Base-by-base conservation (phyloP, 1,140 invertebrate species). In the Cephus cinctus region DNA sequence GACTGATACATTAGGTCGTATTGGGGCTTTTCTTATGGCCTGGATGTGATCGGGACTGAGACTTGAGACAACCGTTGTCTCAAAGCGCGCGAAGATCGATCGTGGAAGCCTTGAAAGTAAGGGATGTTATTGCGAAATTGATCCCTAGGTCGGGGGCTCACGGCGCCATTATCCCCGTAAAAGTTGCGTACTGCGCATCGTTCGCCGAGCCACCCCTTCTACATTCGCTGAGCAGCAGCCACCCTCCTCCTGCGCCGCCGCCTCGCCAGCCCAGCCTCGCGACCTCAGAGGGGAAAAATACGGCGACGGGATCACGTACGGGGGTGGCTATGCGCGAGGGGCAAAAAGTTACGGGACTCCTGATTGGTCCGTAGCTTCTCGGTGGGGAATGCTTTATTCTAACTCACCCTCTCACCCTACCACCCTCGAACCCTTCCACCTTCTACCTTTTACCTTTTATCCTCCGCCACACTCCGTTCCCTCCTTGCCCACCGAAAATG, bases 281-380 rank as follows among this genome's bases (percentile, higher is more conserved):
- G 61, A 71, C 72, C 71, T 74, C 69, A 73, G 72, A 74, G 71
- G 73, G 73, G 73, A 76, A 75, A 76, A 75, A 71, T 69, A 67
- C 52, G 66, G 63, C 63, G 63, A 64, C 59, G 60, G 63, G 57
- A 53, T 57, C 57, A 56, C 61, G 58, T 63, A 53, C 54, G 57
- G 59, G 60, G 61, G 60, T 61, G 45, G 49, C 45, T 54, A 39
- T 36, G 53, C 43, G n/a, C n/a, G n/a, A n/a, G n/a, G 52, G 59
- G 64, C 62, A 74, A 76, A 76, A 74, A 73, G 48, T 72, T 47
- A 59, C 52, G 36, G 58, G 53, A 57, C 47, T 57, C 47, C 54
- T 56, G 61, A 75, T 75, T 76, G 73, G 73, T 58, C 60, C 59
- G 54, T 58, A 46, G 35, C 9, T 36, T 6, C 46, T 27, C 36